Evolutionary conservation across 2,797 vertebrate species (phyloP), one percentile per base, ranked within the genome.

Genomic region (Molossus molossus): DNA sequence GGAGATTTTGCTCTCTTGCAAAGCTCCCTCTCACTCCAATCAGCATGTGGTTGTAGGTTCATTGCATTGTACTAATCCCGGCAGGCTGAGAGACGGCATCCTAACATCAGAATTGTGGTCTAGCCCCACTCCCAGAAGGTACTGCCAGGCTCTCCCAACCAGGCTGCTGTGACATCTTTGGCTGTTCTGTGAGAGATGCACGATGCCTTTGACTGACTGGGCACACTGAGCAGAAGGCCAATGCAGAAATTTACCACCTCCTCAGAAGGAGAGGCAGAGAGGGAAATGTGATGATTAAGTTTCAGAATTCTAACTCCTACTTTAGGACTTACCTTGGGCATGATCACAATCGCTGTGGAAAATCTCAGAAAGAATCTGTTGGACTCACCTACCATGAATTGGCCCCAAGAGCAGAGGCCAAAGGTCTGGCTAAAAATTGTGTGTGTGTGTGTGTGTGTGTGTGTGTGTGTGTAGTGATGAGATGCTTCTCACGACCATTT

Each of bases 111-210:
- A 55, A 29, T 6, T 73, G 65, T 81, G 53, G 6, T 0, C n/a
- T 17, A 40, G 40, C 2, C 1, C 8, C 29, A 90, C 4, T 62
- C 10, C 17, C 37, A 13, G 8, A 79, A 94, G 55, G 17, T 6
- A 64, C 9, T 77, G 27, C 1, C 12, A 13, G 15, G 0, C 5
- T 14, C 8, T 85, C 20, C 37, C 21, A 81, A 10, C 2, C 9
- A 75, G 25, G 14, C 1, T 50, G 93, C 60, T 33, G 53, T 0
- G 17, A 80, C 27, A 8, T 25, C 27, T 9, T 55, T 7, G 15
- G 12, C 3, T 18, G 0, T n/a, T 15, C 8, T 57, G 1, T 17
- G 48, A 82, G 40, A 18, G 37, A 33, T 8, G 0, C 8, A 0
- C 10, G 17, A 18, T 23, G 73, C 9, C 23, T 17, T 18, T 53